A percentile compares a stretch with the other conserved stretches of the same genome.
Evolutionary conservation across 2,888 invertebrate genomes (phyloP).

Genomic region (Melanchra persicariae): DNA sequence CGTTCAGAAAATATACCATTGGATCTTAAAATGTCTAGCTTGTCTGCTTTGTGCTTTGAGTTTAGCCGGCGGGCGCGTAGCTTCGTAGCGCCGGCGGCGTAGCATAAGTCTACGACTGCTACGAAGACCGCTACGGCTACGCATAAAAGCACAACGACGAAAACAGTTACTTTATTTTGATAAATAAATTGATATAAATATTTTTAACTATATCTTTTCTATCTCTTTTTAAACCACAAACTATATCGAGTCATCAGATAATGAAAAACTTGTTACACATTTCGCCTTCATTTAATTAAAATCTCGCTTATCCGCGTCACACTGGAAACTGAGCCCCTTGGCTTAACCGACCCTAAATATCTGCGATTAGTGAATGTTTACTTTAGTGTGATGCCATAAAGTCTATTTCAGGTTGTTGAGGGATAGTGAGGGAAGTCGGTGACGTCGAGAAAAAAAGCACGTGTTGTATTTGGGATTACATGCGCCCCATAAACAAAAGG

Average conservation of each 20-base stretch:
- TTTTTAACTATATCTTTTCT: neutral
- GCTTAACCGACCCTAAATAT: slow-evolving; percentile 78
- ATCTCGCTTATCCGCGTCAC: slow-evolving; percentile 87
- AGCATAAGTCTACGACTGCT: slow-evolving; percentile 34
- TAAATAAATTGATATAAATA: neutral
- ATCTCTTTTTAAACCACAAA: slow-evolving; percentile 34
- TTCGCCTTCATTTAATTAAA: slow-evolving; percentile 86
- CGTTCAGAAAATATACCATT: too few species aligned
- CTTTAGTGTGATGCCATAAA: slow-evolving; percentile 68
- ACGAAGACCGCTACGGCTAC: slow-evolving; percentile 9
- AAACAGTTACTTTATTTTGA: neutral
- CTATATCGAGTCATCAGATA: slow-evolving; percentile 57
- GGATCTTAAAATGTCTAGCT: too few species aligned
- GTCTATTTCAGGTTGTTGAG: slow-evolving; percentile 64
- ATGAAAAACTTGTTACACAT: slow-evolving; percentile 70
- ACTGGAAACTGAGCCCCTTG: slow-evolving; percentile 86
- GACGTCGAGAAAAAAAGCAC: slow-evolving; percentile 89
- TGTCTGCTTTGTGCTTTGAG: too few species aligned
- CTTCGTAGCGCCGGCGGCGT: slow-evolving; percentile 1
- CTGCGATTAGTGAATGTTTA: slow-evolving; percentile 58
- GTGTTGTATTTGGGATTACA: slow-evolving; percentile 90
- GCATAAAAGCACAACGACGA: neutral
- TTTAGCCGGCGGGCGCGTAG: neutral
- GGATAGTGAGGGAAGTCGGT: slow-evolving; percentile 68
- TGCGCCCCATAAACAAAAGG: slow-evolving; percentile 88